These are phyloP conservation scores for Oenanthe oenanthe DNA, from an alignment of 2,113 vertebrate genomes.

Conservation along the genomic window DNA sequence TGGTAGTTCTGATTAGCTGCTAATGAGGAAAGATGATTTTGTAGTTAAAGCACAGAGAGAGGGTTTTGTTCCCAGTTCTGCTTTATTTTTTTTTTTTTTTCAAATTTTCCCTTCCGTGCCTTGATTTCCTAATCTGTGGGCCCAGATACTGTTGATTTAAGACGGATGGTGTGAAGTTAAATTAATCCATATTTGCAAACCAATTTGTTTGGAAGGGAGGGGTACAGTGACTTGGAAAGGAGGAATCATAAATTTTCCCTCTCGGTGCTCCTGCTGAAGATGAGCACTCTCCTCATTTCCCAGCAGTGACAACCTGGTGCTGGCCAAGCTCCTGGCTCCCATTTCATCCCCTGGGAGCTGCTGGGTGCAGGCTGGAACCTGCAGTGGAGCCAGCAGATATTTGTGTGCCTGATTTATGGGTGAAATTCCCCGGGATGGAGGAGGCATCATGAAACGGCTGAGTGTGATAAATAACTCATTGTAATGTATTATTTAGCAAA, in stretches of 20 bases:
- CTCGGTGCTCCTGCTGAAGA: accelerated
- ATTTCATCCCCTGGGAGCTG: not conserved
- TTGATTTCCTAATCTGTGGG: not conserved
- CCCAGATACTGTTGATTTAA: not conserved
- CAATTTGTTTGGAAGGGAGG: not conserved
- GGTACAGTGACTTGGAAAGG: not conserved
- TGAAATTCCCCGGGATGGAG: not conserved
- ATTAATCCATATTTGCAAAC: not conserved
- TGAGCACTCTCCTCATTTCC: accelerated
- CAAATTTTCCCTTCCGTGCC: not conserved
- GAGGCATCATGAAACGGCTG: not conserved
- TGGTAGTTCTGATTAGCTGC: conserved; percentile 46
- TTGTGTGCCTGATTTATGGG: not conserved
- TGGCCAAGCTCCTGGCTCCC: not conserved
- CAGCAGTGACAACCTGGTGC: not conserved
- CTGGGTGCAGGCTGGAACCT: not conserved
- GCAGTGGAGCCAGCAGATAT: not conserved
- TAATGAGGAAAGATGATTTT: conserved; percentile 53
- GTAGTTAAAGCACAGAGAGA: conserved; percentile 28
- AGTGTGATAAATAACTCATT: conserved; percentile 13
- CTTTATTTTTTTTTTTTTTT: not conserved
- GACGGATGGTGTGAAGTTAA: not conserved
- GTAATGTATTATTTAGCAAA: conserved; percentile 49
- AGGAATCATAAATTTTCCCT: not conserved
- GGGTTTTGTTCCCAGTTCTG: not conserved